Conservation (phyloP, 2,113 vertebrate species). For the Halcyon senegalensis region DNA sequence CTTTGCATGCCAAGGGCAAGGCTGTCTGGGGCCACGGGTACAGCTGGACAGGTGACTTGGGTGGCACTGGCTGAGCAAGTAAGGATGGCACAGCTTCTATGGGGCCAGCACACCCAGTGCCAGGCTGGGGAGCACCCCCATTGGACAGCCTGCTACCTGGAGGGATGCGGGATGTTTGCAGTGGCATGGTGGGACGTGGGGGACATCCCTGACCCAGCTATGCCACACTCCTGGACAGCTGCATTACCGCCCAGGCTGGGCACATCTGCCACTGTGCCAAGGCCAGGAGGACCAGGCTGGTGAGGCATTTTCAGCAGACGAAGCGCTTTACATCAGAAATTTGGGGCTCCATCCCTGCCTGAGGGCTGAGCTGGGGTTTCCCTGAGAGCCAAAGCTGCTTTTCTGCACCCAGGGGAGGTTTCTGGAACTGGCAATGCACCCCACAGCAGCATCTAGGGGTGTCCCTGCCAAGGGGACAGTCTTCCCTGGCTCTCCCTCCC, state of each 20-base stretch:
- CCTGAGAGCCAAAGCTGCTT: background rate
- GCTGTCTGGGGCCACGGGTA: background rate
- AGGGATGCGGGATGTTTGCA: rapidly evolving
- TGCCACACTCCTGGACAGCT: background rate
- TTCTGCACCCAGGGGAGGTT: background rate
- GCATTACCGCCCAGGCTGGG: background rate
- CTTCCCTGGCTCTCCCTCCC: background rate
- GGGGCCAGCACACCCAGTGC: rapidly evolving
- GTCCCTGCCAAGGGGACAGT: rapidly evolving
- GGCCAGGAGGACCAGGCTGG: background rate
- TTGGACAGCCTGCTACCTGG: background rate
- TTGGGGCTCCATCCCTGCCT: background rate
- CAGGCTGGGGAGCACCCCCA: background rate
- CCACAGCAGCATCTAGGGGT: rapidly evolving
- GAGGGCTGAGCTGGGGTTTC: background rate
- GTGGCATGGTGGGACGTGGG: rapidly evolving
- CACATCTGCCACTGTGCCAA: background rate
- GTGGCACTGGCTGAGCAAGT: background rate
- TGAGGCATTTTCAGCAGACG: background rate
- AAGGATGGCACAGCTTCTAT: background rate
- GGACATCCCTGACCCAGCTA: background rate
- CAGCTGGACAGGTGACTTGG: background rate
- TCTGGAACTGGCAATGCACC: background rate
- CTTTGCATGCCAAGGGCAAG: background rate
- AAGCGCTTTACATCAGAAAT: background rate